A percentile compares a stretch with the other conserved stretches of the same genome.
phyloP scores from a whole-genome alignment of 2,797 vertebrate genomes.

The Macroramphosus scolopax region DNA sequence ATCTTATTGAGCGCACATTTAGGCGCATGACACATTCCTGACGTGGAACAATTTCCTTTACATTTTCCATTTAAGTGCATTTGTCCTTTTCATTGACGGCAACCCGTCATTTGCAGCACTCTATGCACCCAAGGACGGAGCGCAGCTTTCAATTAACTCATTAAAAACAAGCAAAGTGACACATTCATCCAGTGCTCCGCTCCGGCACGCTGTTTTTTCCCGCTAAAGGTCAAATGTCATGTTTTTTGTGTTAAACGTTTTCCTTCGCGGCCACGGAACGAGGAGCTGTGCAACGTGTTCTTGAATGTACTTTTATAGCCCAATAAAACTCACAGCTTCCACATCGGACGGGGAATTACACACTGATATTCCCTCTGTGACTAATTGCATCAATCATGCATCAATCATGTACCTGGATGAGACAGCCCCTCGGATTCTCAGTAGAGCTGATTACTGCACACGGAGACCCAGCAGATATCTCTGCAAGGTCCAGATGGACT shows the following conservation, averaged over 20 bases:
- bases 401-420: conserved; percentile 51
- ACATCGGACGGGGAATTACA: no score
- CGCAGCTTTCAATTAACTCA: conserved; percentile 71
- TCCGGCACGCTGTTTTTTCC: conserved; percentile 5
- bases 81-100: conserved; percentile 57
- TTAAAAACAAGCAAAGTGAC: conserved; percentile 64
- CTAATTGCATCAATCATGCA: conserved; percentile 50
- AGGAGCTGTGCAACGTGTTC: background rate
- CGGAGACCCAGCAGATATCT: conserved; percentile 23
- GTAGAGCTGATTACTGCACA: conserved; percentile 26
- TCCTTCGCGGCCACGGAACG: conserved; percentile 6
- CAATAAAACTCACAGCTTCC: no score
- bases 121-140: conserved; percentile 59
- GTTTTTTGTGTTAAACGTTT: conserved; percentile 8
- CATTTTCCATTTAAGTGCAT: conserved; percentile 62
- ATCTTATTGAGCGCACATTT: conserved; percentile 66
- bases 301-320: no score
- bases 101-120: conserved; percentile 67
- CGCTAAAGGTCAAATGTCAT: background rate
- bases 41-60: conserved; percentile 61
- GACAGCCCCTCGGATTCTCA: conserved; percentile 27
- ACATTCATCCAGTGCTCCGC: conserved; percentile 55
- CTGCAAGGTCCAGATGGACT: conserved; percentile 29
- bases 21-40: conserved; percentile 35
- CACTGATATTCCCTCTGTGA: conserved; percentile 25